Conservation (phyloP, 2,113 vertebrate species). For the Ailurus styani region DNA sequence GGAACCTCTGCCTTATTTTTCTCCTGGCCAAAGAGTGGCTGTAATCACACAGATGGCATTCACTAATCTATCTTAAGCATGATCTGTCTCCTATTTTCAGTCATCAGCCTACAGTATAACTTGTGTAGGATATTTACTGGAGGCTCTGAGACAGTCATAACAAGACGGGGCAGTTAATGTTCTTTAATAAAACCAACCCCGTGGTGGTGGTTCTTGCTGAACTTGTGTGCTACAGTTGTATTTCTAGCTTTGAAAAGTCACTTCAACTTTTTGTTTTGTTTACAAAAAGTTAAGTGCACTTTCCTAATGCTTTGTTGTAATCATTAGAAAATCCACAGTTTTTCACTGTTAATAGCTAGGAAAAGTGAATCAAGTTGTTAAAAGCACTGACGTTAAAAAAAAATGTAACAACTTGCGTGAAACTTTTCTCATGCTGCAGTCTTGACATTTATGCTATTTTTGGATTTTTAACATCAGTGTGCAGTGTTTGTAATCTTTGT, state of each 20-base stretch:
- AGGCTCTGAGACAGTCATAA: not conserved
- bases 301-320: constrained; percentile 56
- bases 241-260: constrained; percentile 46
- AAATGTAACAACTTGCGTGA: not conserved
- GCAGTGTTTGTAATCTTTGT: not conserved
- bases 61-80: not conserved
- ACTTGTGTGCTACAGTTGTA: constrained; percentile 50
- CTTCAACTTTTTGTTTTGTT: constrained; percentile 54
- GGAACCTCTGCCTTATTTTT: not conserved
- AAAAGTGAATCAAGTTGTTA: not conserved
- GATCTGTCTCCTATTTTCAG: not conserved
- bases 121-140: not conserved
- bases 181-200: not conserved
- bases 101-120: not conserved
- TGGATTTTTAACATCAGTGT: not conserved
- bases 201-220: constrained; percentile 19
- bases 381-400: not conserved
- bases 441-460: not conserved
- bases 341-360: constrained; percentile 19
- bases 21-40: not conserved
- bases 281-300: constrained; percentile 33
- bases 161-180: not conserved
- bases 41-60: not conserved
- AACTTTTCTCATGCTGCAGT: not conserved
- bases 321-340: constrained; percentile 29